Evolutionary conservation across 1,140 invertebrate species (phyloP).

Genomic region (Apocrypta bakeri): DNA sequence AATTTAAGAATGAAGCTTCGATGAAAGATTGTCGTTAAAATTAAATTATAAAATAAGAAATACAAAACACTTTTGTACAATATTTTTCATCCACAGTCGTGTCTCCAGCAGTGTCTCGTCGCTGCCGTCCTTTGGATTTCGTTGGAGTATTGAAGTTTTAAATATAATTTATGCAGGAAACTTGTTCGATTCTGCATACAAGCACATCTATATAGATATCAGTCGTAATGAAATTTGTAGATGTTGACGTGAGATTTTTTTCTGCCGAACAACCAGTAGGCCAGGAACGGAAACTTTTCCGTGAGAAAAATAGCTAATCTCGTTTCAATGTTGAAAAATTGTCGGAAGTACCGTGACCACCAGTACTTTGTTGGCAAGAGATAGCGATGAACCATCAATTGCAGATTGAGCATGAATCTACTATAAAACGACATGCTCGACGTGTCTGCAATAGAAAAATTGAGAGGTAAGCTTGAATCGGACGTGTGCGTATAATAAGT

Average conservation of each 20-base stretch:
- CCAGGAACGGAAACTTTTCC: conserved; percentile 67
- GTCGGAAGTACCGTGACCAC: conserved; percentile 68
- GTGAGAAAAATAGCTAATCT: conserved; percentile 68
- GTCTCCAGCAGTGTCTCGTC: too few species aligned
- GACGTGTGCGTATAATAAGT: conserved; percentile 13
- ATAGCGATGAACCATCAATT: conserved; percentile 69
- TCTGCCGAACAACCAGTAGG: conserved; percentile 64
- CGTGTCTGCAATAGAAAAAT: conserved; percentile 58
- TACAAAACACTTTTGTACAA: conserved; percentile 31
- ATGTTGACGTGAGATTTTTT: conserved; percentile 64
- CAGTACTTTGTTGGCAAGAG: conserved; percentile 63
- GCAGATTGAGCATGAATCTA: conserved; percentile 69
- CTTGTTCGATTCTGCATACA: not conserved
- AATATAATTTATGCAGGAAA: not conserved
- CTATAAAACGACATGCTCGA: conserved; percentile 62
- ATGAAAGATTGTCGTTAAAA: not conserved
- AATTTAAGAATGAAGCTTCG: conserved; percentile 42
- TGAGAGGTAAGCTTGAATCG: too few species aligned
- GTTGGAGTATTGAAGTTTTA: too few species aligned
- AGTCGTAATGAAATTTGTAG: conserved; percentile 63
- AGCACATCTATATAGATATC: too few species aligned
- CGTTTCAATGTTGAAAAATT: conserved; percentile 70
- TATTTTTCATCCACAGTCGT: not conserved
- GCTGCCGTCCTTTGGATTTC: not conserved
- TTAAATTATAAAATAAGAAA: not conserved